Conservation (phyloP, 2,888 invertebrate genomes). For the Ptilodon capucinus region DNA sequence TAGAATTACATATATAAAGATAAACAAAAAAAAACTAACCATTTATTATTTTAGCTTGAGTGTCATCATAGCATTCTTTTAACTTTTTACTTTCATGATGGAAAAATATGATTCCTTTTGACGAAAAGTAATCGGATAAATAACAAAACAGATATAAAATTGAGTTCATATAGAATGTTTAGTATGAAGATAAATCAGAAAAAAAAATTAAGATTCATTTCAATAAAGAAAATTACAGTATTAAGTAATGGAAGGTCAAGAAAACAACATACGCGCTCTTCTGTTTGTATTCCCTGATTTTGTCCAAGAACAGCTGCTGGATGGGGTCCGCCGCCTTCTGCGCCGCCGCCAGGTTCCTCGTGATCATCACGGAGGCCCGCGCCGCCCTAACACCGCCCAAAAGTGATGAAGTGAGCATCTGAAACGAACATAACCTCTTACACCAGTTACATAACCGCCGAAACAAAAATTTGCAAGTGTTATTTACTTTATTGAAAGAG, state of each 20-base stretch:
- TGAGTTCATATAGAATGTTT: too few relatives aligned
- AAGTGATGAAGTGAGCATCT: slow-evolving; percentile 82
- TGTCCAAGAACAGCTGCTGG: slow-evolving; percentile 96
- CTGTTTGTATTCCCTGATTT: slow-evolving; percentile 93
- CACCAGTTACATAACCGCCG: slow-evolving; percentile 56
- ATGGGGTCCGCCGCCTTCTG: slow-evolving; percentile 93
- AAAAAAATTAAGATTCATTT: not conserved
- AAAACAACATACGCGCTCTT: slow-evolving; percentile 89
- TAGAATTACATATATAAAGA: too few relatives aligned
- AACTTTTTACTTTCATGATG: too few relatives aligned
- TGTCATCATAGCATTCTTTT: too few relatives aligned
- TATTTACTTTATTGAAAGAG: slow-evolving; percentile 1
- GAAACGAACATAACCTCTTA: slow-evolving; percentile 69
- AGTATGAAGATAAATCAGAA: too few relatives aligned
- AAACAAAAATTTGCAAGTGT: slow-evolving; percentile 17
- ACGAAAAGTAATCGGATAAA: too few relatives aligned
- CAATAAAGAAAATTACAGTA: not conserved
- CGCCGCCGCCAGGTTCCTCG: slow-evolving; percentile 88
- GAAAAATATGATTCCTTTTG: too few relatives aligned
- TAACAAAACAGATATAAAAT: too few relatives aligned
- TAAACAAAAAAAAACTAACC: too few relatives aligned
- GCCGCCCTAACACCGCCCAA: slow-evolving; percentile 76
- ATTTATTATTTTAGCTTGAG: too few relatives aligned
- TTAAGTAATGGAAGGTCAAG: slow-evolving; percentile 13
- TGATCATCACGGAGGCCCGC: slow-evolving; percentile 76